Percentiles rank a stretch among this genome's conserved stretches.
Conservation (phyloP, 2,888 invertebrate species). For the Exocentrus adspersus region DNA sequence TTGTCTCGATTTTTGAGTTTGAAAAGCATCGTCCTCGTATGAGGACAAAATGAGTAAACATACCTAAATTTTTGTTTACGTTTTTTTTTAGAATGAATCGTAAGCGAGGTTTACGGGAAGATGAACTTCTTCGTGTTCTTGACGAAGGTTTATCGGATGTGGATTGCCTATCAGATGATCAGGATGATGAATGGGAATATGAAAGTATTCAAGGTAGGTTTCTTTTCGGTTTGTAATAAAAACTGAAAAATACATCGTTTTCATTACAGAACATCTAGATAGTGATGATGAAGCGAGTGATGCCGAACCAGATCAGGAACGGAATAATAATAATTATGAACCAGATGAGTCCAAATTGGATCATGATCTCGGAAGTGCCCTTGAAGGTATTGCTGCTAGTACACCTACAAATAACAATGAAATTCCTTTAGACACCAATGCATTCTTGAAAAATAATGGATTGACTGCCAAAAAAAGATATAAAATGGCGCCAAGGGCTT, state of each 20-base stretch:
- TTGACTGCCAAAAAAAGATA: too few relatives aligned
- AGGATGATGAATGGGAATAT: constrained; percentile 3
- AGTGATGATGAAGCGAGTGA: neutral
- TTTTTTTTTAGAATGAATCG: neutral
- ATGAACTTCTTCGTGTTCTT: neutral
- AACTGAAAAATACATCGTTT: neutral
- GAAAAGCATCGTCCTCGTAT: too few relatives aligned
- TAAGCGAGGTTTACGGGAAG: neutral
- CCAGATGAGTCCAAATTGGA: too few relatives aligned
- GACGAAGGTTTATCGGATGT: constrained; percentile 1
- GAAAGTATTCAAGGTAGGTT: neutral
- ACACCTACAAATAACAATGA: too few relatives aligned
- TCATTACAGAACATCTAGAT: neutral
- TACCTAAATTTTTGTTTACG: neutral
- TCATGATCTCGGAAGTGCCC: too few relatives aligned
- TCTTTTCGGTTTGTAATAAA: neutral
- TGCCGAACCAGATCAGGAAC: neutral
- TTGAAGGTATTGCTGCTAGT: too few relatives aligned
- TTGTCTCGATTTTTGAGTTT: too few relatives aligned
- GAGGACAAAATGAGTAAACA: too few relatives aligned
- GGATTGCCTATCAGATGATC: neutral
- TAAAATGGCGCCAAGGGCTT: too few relatives aligned
- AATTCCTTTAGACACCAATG: too few relatives aligned
- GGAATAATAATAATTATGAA: too few relatives aligned
- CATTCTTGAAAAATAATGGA: too few relatives aligned